These are phyloP conservation scores for Melikaiella ostensackeni DNA, from an alignment of 2,888 invertebrate genomes.

Conservation along the genomic window DNA sequence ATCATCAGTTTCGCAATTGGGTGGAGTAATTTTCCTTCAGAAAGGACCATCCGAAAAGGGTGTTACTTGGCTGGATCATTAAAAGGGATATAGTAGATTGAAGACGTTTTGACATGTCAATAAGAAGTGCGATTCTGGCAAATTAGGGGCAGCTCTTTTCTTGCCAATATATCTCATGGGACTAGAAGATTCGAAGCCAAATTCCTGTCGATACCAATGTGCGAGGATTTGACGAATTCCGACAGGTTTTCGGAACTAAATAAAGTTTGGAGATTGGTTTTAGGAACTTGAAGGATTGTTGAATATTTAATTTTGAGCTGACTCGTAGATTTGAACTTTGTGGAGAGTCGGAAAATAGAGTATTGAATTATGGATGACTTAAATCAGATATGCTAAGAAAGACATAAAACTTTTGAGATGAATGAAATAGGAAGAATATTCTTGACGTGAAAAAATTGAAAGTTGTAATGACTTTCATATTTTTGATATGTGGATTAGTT, in stretches of 20 bases:
- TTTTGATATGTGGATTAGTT: neutral
- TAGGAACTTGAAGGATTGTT: neutral
- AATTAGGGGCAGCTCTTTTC: conserved; percentile 1
- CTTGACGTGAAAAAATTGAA: neutral
- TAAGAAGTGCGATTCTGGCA: conserved; percentile 23
- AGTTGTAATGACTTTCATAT: neutral
- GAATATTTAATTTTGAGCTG: neutral
- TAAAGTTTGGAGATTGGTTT: neutral
- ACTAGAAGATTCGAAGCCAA: neutral
- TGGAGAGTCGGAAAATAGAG: neutral
- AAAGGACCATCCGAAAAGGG: neutral
- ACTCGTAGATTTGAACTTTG: neutral
- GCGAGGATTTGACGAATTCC: neutral
- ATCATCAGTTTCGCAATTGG: neutral
- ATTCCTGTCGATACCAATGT: no score
- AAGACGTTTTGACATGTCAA: conserved; percentile 10
- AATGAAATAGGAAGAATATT: neutral
- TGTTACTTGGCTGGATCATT: neutral
- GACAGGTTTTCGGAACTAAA: neutral
- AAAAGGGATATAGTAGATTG: neutral
- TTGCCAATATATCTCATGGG: conserved; percentile 2
- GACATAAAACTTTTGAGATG: neutral
- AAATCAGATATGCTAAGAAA: neutral
- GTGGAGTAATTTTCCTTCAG: neutral
- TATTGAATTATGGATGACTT: neutral